Percentiles rank a stretch among this genome's conserved stretches.
Evolutionary conservation across 2,888 invertebrate genomes (phyloP).

Genomic region (Eremobia ochroleuca): DNA sequence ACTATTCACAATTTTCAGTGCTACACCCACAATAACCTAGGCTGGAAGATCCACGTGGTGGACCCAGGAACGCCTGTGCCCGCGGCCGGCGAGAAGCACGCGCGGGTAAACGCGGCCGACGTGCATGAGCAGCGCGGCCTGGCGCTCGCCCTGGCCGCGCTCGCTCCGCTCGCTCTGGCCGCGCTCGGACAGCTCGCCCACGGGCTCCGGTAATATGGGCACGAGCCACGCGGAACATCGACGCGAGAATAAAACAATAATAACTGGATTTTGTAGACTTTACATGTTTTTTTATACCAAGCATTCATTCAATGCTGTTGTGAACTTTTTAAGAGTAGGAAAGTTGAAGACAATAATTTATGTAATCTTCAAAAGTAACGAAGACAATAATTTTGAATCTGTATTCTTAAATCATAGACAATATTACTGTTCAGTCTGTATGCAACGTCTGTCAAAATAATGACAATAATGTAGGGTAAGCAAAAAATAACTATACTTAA

Average conservation of each 20-base stretch:
- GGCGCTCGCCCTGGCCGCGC: neutral
- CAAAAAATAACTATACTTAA: constrained; percentile 43
- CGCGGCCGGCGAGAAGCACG: constrained; percentile 76
- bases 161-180: neutral
- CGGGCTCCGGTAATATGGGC: constrained; percentile 36
- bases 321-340: constrained; percentile 21
- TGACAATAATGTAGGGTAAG: constrained; percentile 62
- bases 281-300: constrained; percentile 41
- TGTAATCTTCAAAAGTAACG: constrained; percentile 30
- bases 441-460: constrained; percentile 42
- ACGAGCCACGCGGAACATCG: constrained; percentile 19
- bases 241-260: constrained; percentile 30
- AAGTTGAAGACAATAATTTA: constrained; percentile 5
- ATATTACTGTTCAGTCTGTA: constrained; percentile 61
- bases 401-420: constrained; percentile 57
- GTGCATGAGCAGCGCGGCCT: neutral
- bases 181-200: constrained; percentile 24
- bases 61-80: constrained; percentile 92
- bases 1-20: constrained; percentile 91
- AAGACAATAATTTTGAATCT: constrained; percentile 60
- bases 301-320: constrained; percentile 18
- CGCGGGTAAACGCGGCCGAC: constrained; percentile 31
- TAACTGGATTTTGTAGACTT: constrained; percentile 7
- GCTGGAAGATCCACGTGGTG: constrained; percentile 98
- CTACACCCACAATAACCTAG: constrained; percentile 97